A percentile compares a stretch with the other conserved stretches of the same genome.
phyloP scores from a whole-genome alignment of 2,888 invertebrate genomes.

The Abrostola triplasia region DNA sequence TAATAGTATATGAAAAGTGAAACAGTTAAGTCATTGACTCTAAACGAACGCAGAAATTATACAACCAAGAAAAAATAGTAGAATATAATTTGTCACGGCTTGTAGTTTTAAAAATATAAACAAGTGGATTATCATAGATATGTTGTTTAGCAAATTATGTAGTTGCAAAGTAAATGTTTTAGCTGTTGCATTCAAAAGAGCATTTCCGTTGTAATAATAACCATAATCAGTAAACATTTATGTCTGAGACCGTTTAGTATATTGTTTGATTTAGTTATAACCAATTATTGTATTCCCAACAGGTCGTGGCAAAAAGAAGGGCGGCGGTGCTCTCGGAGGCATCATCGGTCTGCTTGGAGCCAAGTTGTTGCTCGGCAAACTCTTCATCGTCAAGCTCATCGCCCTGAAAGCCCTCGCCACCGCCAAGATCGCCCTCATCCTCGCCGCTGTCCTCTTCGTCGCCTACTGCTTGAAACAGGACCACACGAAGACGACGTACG shows the following conservation, averaged over 20 bases:
- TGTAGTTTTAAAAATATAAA: conserved; percentile 10
- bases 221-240: too few species aligned
- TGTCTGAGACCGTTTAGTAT: too few species aligned
- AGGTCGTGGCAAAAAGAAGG: conserved; percentile 93
- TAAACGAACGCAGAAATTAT: conserved; percentile 24
- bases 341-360: conserved; percentile 90
- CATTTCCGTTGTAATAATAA: too few species aligned
- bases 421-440: conserved; percentile 93
- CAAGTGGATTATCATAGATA: neutral
- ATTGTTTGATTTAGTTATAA: neutral
- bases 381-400: conserved; percentile 93
- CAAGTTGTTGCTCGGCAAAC: conserved; percentile 82
- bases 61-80: conserved; percentile 22
- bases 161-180: too few species aligned
- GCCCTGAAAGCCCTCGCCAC: conserved; percentile 94
- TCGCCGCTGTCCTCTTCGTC: conserved; percentile 90
- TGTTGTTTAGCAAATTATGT: too few species aligned
- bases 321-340: conserved; percentile 91
- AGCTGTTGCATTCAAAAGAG: too few species aligned
- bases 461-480: conserved; percentile 83
- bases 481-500: conserved; percentile 82
- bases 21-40: conserved; percentile 15
- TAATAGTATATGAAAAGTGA: conserved; percentile 19
- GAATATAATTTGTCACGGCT: conserved; percentile 16
- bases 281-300: conserved; percentile 32